Conservation (phyloP, 2,113 vertebrate species). For the Rafetus swinhoei region DNA sequence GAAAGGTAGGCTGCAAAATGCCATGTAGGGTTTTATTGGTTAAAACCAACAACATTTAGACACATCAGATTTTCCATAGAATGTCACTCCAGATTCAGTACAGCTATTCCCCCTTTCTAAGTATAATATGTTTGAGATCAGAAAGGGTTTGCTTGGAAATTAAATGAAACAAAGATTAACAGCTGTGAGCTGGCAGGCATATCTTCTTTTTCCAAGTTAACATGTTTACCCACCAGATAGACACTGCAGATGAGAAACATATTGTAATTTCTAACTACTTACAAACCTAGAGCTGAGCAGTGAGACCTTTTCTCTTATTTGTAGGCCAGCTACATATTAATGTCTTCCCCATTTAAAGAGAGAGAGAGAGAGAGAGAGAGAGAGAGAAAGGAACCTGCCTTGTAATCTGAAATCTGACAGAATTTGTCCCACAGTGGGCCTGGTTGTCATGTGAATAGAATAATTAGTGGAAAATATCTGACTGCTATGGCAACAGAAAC, state of each 20-base stretch:
- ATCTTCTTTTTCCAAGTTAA: constrained; percentile 25
- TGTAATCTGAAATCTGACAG: constrained; percentile 23
- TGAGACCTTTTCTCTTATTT: constrained; percentile 58
- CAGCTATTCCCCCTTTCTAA: fast-evolving
- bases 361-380: constrained; percentile 13
- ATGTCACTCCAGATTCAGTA: neutral
- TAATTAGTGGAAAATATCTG: neutral
- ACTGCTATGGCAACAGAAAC: constrained; percentile 34
- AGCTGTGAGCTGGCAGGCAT: neutral
- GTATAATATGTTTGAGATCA: neutral
- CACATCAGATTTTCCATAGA: constrained; percentile 36
- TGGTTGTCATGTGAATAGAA: neutral
- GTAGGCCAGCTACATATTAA: neutral
- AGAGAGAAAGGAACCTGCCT: constrained; percentile 27
- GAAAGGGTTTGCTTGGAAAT: neutral
- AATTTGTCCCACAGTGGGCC: constrained; percentile 25
- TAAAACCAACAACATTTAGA: constrained; percentile 26
- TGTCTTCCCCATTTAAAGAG: constrained; percentile 35
- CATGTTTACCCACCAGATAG: neutral
- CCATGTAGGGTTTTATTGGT: neutral
- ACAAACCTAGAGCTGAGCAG: constrained; percentile 51
- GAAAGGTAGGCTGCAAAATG: neutral
- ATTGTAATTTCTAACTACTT: constrained; percentile 60
- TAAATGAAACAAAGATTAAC: constrained; percentile 24
- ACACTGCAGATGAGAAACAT: neutral